Evolutionary conservation across 2,797 vertebrate genomes (phyloP).

Genomic region (Chrysocyon brachyurus): DNA sequence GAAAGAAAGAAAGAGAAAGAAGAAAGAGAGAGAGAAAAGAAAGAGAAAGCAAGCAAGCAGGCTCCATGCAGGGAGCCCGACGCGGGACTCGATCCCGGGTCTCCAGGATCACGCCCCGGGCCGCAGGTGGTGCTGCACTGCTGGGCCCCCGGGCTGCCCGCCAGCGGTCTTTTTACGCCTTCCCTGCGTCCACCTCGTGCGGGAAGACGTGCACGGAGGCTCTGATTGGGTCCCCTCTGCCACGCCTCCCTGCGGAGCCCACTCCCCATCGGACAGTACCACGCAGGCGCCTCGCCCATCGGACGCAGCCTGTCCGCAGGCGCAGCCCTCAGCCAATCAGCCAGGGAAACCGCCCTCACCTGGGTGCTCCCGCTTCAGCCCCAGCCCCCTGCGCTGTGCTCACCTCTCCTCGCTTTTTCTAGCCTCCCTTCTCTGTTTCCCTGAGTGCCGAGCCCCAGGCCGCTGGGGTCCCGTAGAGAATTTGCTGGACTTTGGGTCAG

Average conservation of each 20-base stretch:
- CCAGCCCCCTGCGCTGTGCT: neutral
- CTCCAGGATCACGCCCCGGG: too few relatives aligned
- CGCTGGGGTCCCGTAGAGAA: neutral
- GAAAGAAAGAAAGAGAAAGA: accelerated
- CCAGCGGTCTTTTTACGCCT: neutral
- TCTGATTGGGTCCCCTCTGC: neutral
- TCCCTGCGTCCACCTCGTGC: neutral
- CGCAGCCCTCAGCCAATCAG: neutral
- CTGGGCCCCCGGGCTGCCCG: too few relatives aligned
- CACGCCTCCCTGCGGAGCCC: accelerated
- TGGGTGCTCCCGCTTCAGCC: neutral
- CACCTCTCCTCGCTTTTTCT: neutral
- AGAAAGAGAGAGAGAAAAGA: too few relatives aligned
- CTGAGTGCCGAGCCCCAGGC: neutral
- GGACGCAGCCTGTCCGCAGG: neutral
- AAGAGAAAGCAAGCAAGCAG: too few relatives aligned
- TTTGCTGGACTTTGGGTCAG: neutral
- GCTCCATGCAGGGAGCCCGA: too few relatives aligned
- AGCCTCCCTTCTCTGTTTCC: neutral
- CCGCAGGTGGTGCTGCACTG: accelerated
- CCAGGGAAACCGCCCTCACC: neutral
- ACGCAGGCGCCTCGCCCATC: accelerated
- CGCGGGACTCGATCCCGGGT: too few relatives aligned
- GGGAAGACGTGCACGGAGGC: neutral
- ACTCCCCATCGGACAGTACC: neutral